Base-by-base conservation (phyloP, 2,888 invertebrate species). In the Drosophila planitibia region DNA sequence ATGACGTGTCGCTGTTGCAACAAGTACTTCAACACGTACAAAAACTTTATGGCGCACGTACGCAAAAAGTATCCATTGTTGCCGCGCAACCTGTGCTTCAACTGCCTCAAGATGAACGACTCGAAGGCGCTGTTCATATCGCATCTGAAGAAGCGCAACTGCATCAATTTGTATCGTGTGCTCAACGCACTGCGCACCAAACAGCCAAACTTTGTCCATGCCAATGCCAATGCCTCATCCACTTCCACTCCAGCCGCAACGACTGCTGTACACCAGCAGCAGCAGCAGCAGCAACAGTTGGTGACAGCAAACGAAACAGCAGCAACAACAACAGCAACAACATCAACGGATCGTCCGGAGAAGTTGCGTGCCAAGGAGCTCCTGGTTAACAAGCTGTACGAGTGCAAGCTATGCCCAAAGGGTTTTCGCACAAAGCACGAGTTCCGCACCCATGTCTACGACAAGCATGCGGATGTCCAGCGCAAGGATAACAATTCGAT, bases 11-110 rank as follows among this genome's bases (percentile, higher is more conserved):
- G 92, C 28, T 94, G 94, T 65, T 94, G 94, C 70, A 90, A 91
- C 66, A 93, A 93, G 72, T 91, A 85, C 63, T 93, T 93, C 72
- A 88, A 90, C 37, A 93, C 93, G 4, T 94, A 94, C 63, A 94
- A 94, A 76, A 92, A 93, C 60, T 94, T 94, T 62, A 94, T 94
- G 94, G 93, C 93, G 9, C 94, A 94, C 70, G 93, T 94, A 88
- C 91, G 94, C 32, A 93, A 94, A 69, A 93, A 93, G 80, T 93
- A 93, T 82, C 91, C 92, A 14, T 82, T 88, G 39, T 64, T 94
- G 71, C 93, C 93, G 39, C 91, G 93, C 60, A 93, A 93, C 68
- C 79, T 93, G 10, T 94, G 94, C 79, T 94, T 94, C 75, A 93
- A 93, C 64, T 94, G 94, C 75, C 83, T 94, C 37, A 93, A 93